These are phyloP conservation scores for Lepidurus couesii DNA, from an alignment of 1,140 invertebrate genomes.

Conservation along the genomic window DNA sequence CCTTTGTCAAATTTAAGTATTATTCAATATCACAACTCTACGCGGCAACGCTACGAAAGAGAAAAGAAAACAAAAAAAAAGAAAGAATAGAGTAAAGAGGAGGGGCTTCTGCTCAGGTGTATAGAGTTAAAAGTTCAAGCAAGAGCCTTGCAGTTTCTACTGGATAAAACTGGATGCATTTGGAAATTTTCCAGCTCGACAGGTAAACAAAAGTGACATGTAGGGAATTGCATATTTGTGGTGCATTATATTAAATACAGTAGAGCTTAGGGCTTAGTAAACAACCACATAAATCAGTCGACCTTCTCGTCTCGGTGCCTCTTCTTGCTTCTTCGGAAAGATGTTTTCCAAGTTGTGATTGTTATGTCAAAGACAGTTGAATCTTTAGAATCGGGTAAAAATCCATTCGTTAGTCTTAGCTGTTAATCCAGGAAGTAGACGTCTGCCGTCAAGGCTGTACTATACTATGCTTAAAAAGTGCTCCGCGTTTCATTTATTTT, in stretches of 20 bases:
- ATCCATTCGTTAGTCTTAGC: too few species aligned
- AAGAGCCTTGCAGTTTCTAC: neutral
- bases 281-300: neutral
- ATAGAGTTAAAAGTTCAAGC: neutral
- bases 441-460: too few species aligned
- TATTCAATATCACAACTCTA: neutral
- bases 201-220: constrained; percentile 14
- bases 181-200: neutral
- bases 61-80: neutral
- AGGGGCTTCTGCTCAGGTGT: neutral
- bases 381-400: too few species aligned
- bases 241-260: neutral
- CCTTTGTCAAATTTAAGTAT: too few species aligned
- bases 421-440: too few species aligned
- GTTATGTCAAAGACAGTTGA: too few species aligned
- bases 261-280: neutral
- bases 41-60: constrained; percentile 1
- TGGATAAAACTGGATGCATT: constrained; percentile 11
- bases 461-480: too few species aligned
- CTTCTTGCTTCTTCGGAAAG: too few species aligned
- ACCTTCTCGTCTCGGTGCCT: neutral
- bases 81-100: neutral
- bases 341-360: too few species aligned
- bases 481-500: too few species aligned
- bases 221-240: neutral